Percentiles rank a stretch among this genome's conserved stretches.
These are phyloP conservation scores for Odontothrips loti DNA, from an alignment of 2,888 invertebrate species.

Conservation along the genomic window DNA sequence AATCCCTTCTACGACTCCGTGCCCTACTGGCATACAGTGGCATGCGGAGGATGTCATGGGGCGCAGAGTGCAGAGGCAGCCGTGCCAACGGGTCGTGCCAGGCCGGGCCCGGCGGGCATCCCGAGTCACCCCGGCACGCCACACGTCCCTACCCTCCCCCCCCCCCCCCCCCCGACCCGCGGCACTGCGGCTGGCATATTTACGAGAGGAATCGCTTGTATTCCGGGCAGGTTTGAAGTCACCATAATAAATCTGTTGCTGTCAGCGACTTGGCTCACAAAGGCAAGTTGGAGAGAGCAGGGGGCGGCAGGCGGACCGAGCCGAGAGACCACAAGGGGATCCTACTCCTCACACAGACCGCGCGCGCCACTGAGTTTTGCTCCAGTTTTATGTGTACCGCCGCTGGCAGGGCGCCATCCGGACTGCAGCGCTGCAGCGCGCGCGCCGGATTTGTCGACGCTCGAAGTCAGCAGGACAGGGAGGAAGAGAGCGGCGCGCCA, in stretches of 20 bases:
- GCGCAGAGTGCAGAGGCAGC: not conserved
- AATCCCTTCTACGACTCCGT: not conserved
- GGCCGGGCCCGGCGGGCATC: not conserved
- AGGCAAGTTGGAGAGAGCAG: not conserved
- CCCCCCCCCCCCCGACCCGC: not conserved
- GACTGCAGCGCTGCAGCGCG: too few species aligned
- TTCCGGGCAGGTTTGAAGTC: slow-evolving; percentile 9
- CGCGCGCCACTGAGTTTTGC: too few species aligned
- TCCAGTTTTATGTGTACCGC: too few species aligned
- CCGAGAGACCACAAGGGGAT: too few species aligned
- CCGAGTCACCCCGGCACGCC: not conserved
- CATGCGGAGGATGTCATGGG: too few species aligned
- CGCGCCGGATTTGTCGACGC: too few species aligned
- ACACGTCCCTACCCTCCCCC: too few species aligned
- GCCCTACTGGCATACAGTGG: not conserved
- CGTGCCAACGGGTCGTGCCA: not conserved
- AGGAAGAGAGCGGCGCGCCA: too few species aligned
- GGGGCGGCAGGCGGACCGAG: not conserved
- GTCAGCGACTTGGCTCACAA: slow-evolving; percentile 7
- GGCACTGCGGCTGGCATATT: not conserved
- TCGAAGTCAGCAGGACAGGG: too few species aligned
- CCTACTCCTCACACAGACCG: too few species aligned
- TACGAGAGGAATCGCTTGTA: slow-evolving; percentile 22
- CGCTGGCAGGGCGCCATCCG: too few species aligned
- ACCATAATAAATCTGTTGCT: slow-evolving; percentile 16